Evolutionary conservation across 2,888 invertebrate genomes (phyloP).

Genomic region (Drosophila anomalata): DNA sequence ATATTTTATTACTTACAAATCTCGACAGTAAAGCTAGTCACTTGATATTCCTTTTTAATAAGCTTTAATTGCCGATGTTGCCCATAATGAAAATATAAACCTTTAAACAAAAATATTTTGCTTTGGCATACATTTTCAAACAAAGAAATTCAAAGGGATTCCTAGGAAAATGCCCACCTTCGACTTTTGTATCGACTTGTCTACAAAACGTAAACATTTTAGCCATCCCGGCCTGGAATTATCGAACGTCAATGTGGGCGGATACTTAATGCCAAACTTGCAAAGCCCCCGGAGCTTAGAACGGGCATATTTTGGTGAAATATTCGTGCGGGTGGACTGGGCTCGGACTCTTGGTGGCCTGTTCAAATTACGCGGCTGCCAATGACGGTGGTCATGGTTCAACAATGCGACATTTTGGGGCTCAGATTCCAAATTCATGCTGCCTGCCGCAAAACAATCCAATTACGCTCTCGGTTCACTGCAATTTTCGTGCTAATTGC

Average conservation of each 20-base stretch:
- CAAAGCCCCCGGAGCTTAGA: not conserved
- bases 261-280: conserved; percentile 5
- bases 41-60: not conserved
- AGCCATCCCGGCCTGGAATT: conserved; percentile 5
- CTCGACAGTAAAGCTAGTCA: not conserved
- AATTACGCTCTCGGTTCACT: conserved; percentile 48
- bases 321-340: conserved; percentile 13
- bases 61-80: not conserved
- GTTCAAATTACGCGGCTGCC: conserved; percentile 8
- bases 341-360: not conserved
- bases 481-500: conserved; percentile 49
- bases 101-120: conserved; percentile 9
- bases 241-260: conserved; percentile 11
- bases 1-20: not conserved
- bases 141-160: conserved; percentile 14
- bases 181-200: conserved; percentile 8
- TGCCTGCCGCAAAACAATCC: conserved; percentile 59
- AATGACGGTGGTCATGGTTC: conserved; percentile 47
- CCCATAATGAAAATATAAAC: not conserved
- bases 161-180: not conserved
- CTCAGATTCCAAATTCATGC: conserved; percentile 37
- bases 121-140: conserved; percentile 1
- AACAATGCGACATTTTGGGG: conserved; percentile 63
- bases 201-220: conserved; percentile 17
- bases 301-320: conserved; percentile 14